Evolutionary conservation across 2,797 vertebrate genomes (phyloP).

Genomic region (Cryptoblepharus egeriae): DNA sequence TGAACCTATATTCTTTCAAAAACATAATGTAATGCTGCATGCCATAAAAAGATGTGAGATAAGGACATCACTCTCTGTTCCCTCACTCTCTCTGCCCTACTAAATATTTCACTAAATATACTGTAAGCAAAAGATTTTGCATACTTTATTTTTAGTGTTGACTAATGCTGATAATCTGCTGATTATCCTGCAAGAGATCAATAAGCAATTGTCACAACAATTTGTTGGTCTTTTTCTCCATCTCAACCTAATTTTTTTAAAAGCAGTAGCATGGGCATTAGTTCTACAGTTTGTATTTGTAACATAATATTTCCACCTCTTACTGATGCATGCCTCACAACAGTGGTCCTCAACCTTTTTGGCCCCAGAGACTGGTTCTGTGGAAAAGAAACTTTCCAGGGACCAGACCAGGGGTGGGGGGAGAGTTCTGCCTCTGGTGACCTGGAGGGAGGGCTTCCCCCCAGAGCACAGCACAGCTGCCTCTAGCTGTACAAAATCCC

Average conservation of each 20-base stretch:
- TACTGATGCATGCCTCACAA: too few species aligned
- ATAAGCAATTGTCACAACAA: background rate
- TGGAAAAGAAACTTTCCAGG: too few species aligned
- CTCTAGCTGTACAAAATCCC: too few species aligned
- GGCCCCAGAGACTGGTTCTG: too few species aligned
- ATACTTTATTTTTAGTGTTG: slow-evolving; percentile 1
- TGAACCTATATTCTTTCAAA: background rate
- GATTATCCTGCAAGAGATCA: slow-evolving; percentile 32
- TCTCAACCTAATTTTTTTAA: slow-evolving; percentile 34
- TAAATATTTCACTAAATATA: slow-evolving; percentile 46
- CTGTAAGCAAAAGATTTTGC: slow-evolving; percentile 43
- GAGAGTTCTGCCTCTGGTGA: too few species aligned
- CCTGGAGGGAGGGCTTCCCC: too few species aligned
- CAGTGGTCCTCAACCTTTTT: too few species aligned
- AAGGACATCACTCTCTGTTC: background rate
- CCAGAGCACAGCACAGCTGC: too few species aligned
- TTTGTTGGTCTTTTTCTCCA: slow-evolving; percentile 24
- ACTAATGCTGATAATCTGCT: slow-evolving; percentile 41
- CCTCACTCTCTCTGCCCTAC: background rate
- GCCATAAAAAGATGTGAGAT: background rate
- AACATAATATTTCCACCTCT: background rate
- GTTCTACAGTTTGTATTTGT: background rate
- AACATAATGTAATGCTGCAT: background rate
- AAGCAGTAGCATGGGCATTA: slow-evolving; percentile 36
- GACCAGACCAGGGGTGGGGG: too few species aligned